Conservation (phyloP, 2,888 invertebrate genomes). For the Acrobasis suavella region DNA sequence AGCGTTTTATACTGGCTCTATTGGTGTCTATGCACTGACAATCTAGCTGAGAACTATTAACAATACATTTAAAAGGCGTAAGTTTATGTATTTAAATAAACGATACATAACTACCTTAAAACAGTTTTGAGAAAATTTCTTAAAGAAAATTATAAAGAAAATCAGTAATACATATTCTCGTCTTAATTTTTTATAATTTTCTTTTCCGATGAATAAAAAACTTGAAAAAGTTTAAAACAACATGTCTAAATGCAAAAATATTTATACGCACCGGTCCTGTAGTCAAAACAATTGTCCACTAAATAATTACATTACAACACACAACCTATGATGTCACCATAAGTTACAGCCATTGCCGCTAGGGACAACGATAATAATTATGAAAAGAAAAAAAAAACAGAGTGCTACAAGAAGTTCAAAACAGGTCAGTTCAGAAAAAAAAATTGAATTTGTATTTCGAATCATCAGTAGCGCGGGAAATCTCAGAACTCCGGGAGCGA, state of each 20-base stretch:
- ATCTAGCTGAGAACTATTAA: neutral
- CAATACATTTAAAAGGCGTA: constrained; percentile 2
- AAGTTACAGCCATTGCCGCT: neutral
- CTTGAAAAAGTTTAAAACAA: neutral
- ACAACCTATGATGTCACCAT: constrained; percentile 6
- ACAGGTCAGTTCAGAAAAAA: neutral
- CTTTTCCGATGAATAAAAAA: too few species aligned
- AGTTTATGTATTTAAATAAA: constrained; percentile 1
- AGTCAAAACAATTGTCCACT: neutral
- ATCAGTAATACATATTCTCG: too few species aligned
- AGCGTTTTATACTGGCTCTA: neutral
- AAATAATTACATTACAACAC: neutral
- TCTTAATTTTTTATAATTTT: too few species aligned
- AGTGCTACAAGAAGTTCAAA: neutral
- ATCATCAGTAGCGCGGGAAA: constrained; percentile 32
- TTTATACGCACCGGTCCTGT: constrained; percentile 2
- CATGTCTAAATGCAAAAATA: neutral
- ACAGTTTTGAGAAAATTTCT: too few species aligned
- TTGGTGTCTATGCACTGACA: neutral
- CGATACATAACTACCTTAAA: neutral
- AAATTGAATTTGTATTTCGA: constrained; percentile 1
- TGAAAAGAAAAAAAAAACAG: neutral
- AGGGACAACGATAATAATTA: neutral
- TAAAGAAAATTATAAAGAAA: too few species aligned
- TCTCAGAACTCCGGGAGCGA: constrained; percentile 24